phyloP scores from a whole-genome alignment of 2,888 invertebrate species.

The Pinctada fucata region DNA sequence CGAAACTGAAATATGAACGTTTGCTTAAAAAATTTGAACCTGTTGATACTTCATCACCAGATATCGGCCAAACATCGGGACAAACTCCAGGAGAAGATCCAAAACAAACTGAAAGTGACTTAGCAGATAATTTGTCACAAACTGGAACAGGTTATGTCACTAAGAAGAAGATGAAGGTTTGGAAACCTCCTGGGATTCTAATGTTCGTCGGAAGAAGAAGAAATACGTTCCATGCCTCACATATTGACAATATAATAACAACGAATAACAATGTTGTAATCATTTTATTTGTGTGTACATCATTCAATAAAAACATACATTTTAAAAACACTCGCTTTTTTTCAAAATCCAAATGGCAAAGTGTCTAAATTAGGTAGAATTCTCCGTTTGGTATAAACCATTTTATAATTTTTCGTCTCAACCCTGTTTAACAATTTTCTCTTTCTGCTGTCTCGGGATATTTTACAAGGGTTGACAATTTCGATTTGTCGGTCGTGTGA shows the following conservation, averaged over 20 bases:
- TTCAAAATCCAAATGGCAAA: conserved; percentile 46
- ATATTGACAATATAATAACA: background rate
- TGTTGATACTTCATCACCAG: background rate
- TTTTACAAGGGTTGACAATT: conserved; percentile 41
- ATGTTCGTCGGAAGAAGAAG: conserved; percentile 1
- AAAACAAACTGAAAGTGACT: conserved; percentile 3
- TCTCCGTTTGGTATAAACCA: conserved; percentile 48
- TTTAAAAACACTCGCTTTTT: background rate
- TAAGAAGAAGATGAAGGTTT: background rate
- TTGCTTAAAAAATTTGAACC: background rate
- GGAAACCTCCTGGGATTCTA: conserved; percentile 7
- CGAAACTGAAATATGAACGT: background rate
- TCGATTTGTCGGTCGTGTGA: conserved; percentile 12
- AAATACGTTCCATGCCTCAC: background rate
- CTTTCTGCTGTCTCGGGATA: conserved; percentile 58
- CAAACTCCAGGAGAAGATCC: background rate
- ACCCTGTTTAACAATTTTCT: conserved; percentile 82
- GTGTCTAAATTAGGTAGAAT: conserved; percentile 41
- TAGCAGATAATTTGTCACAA: background rate
- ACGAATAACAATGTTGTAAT: background rate
- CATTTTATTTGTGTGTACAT: conserved; percentile 4
- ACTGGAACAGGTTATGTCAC: too few species aligned
- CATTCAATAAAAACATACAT: conserved; percentile 8
- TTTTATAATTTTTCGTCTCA: conserved; percentile 71
- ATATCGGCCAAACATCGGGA: background rate